These are phyloP conservation scores for Dexiosoma caninum DNA, from an alignment of 2,888 invertebrate genomes.

Conservation along the genomic window DNA sequence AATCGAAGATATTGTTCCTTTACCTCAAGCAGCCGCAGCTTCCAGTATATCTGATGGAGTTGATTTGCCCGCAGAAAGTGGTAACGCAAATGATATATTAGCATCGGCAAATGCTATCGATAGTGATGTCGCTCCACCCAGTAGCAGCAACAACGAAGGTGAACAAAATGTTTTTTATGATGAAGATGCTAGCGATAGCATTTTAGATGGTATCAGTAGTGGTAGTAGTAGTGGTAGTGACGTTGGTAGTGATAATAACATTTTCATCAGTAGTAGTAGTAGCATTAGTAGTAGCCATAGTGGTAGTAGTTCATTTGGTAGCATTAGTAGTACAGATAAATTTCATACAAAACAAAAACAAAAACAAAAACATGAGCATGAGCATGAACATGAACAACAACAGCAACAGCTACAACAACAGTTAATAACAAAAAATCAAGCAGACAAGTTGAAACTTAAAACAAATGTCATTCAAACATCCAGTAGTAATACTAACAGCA, in stretches of 20 bases:
- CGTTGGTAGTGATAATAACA: slow-evolving; percentile 65
- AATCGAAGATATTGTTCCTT: slow-evolving; percentile 73
- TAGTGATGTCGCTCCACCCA: slow-evolving; percentile 63
- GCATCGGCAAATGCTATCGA: slow-evolving; percentile 69
- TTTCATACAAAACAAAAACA: slow-evolving; percentile 61
- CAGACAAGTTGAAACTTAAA: slow-evolving; percentile 60
- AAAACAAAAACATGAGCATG: slow-evolving; percentile 60
- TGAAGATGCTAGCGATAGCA: slow-evolving; percentile 73
- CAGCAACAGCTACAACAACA: slow-evolving; percentile 49
- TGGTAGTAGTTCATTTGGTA: slow-evolving; percentile 42
- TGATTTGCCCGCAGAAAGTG: slow-evolving; percentile 72
- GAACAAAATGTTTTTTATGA: slow-evolving; percentile 78
- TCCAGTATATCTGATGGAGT: slow-evolving; percentile 73
- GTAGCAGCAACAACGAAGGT: slow-evolving; percentile 75
- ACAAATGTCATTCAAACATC: slow-evolving; percentile 59
- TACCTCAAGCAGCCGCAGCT: slow-evolving; percentile 77
- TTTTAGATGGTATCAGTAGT: slow-evolving; percentile 74
- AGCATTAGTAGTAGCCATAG: slow-evolving; percentile 37
- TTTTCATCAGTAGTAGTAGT: slow-evolving; percentile 46
- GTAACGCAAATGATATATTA: slow-evolving; percentile 67
- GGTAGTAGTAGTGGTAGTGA: slow-evolving; percentile 58
- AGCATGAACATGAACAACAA: slow-evolving; percentile 47
- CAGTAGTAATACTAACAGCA: slow-evolving; percentile 64
- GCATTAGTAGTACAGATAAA: slow-evolving; percentile 52
- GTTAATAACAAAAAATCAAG: slow-evolving; percentile 51